Evolutionary conservation across 2,797 vertebrate species (phyloP), one percentile per base, ranked within the genome.

Genomic region (Rhinogobio ventralis): DNA sequence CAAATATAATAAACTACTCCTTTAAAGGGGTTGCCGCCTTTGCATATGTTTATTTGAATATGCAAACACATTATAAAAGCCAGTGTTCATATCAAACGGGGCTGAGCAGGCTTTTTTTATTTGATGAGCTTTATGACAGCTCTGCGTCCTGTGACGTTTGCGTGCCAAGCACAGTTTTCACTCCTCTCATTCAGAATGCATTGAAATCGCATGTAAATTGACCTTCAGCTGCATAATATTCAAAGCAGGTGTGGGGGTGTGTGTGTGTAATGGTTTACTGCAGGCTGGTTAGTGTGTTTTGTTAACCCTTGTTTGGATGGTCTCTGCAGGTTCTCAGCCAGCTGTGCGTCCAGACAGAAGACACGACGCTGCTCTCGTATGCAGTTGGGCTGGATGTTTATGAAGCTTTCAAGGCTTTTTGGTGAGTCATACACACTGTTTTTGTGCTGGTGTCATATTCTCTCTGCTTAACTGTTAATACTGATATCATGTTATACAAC

Each of bases 391-490:
- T 68, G 84, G 87, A 93, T 90, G 93, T 95, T 93, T 90, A 93
- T 94, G 94, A 95, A 92, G 92, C 94, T 95, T 95, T 94, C 87
- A 90, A 91, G 90, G 91, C 91, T 92, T 92, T 94, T 94, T 94
- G 94, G 95, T 95, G 91, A 95, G 94, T 91, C 77, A 42, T 9
- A 42, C 39, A 66, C 55, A 23, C 55, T 10, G 25, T 71, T 9
- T n/a, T 69, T 76, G 36, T 6, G 62, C 55, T 53, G 46, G 6
- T 28, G 23, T 81, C 33, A 17, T 8, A 25, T 81, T 42, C 19
- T 30, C 2, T 14, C 30, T 68, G 39, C 53, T 49, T 25, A 8
- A 36, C 25, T 46, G 39, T 23, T 62, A 36, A 28, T n/a, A 36
- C 28, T 30, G 49, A 23, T 14, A 57, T 81, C 17, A 51, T 20